These are phyloP conservation scores for Aleiodes sp. DNA, from an alignment of 1,140 invertebrate species.

Conservation along the genomic window DNA sequence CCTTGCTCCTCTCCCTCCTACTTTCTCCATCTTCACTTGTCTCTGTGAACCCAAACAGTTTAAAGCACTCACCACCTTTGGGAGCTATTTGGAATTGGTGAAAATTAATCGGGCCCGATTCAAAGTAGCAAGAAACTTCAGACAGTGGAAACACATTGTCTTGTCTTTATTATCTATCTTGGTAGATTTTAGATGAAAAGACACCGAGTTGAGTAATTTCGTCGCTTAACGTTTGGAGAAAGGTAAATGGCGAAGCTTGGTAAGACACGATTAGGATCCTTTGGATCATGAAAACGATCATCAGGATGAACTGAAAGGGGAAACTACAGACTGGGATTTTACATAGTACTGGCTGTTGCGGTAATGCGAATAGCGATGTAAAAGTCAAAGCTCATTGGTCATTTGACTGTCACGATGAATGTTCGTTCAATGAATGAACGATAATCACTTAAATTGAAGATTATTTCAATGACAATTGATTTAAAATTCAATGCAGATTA, in stretches of 20 bases:
- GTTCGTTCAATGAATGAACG: neutral
- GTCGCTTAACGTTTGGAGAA: too few species aligned
- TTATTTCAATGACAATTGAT: too few species aligned
- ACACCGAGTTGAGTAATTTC: too few species aligned
- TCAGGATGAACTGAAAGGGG: neutral
- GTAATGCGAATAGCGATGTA: neutral
- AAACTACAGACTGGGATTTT: neutral
- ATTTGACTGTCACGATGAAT: too few species aligned
- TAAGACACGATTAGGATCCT: neutral
- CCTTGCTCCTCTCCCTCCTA: neutral
- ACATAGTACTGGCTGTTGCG: neutral
- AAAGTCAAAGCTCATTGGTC: neutral
- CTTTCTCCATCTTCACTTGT: too few species aligned
- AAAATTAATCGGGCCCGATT: conserved; percentile 11
- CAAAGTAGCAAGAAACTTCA: conserved; percentile 4
- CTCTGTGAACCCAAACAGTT: too few species aligned
- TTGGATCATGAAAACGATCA: neutral
- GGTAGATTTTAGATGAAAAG: neutral
- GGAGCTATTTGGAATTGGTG: conserved; percentile 10
- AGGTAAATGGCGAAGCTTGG: neutral
- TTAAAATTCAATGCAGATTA: too few species aligned
- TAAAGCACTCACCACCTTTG: neutral
- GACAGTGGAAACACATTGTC: conserved; percentile 5
- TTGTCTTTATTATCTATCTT: neutral
- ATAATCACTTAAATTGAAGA: too few species aligned